Conservation (phyloP, 2,888 invertebrate genomes). For the Cryptophagus acutangulus region DNA sequence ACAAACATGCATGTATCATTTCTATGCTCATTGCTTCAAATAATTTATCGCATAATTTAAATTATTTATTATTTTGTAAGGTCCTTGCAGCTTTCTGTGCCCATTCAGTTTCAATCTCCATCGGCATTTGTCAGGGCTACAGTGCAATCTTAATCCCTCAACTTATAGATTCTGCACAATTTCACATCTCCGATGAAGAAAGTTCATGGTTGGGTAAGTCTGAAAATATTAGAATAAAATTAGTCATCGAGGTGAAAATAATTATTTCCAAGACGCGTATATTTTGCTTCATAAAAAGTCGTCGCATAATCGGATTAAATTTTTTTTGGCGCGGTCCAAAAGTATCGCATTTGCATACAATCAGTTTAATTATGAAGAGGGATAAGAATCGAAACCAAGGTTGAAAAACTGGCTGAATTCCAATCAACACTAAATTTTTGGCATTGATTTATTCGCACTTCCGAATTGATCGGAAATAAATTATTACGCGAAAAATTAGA, state of each 20-base stretch:
- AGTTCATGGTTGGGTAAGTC: slow-evolving; percentile 70
- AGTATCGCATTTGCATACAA: too few relatives aligned
- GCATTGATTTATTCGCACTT: too few relatives aligned
- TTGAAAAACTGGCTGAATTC: too few relatives aligned
- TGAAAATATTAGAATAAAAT: too few relatives aligned
- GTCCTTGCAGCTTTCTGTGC: slow-evolving; percentile 66
- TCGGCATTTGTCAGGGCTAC: slow-evolving; percentile 71
- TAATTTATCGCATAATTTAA: neutral
- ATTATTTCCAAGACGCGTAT: too few relatives aligned
- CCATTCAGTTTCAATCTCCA: slow-evolving; percentile 70
- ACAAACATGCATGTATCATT: neutral
- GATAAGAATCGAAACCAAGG: too few relatives aligned
- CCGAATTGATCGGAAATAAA: slow-evolving; percentile 1
- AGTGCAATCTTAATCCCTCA: slow-evolving; percentile 71
- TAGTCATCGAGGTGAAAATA: too few relatives aligned
- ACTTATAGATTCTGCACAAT: slow-evolving; percentile 53
- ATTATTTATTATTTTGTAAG: slow-evolving; percentile 46
- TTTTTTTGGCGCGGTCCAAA: too few relatives aligned
- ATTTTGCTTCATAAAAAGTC: too few relatives aligned
- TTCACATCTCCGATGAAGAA: slow-evolving; percentile 57
- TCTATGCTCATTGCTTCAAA: neutral
- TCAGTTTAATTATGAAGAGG: too few relatives aligned
- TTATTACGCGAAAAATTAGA: slow-evolving; percentile 1
- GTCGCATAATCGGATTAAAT: too few relatives aligned
- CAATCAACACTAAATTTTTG: too few relatives aligned